phyloP scores from a whole-genome alignment of 2,113 vertebrate species.

The Callionymus lyra region DNA sequence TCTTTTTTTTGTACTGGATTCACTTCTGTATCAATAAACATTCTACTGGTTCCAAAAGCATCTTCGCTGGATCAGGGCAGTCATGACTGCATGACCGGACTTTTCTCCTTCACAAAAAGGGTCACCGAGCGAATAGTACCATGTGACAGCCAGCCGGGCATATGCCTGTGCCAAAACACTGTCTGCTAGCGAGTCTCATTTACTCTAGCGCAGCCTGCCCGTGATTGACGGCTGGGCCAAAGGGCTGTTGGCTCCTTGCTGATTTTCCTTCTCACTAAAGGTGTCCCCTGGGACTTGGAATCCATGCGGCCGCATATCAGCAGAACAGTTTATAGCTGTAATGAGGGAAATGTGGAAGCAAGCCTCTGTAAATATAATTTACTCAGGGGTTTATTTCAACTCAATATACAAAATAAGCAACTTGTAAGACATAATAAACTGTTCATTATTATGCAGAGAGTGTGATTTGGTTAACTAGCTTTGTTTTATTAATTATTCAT shows the following conservation, averaged over 20 bases:
- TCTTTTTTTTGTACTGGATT: too few species aligned
- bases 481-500: constrained; percentile 17
- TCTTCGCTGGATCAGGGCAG: constrained; percentile 17
- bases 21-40: constrained; percentile 22
- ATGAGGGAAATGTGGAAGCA: constrained; percentile 30
- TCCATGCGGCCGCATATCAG: constrained; percentile 48
- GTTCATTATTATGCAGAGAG: neutral
- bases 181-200: constrained; percentile 41
- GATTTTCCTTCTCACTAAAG: constrained; percentile 48
- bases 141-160: constrained; percentile 44
- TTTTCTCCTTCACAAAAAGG: constrained; percentile 25
- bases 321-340: constrained; percentile 43
- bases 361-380: constrained; percentile 4
- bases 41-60: constrained; percentile 12
- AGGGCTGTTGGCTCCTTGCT: constrained; percentile 48
- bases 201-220: constrained; percentile 16
- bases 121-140: constrained; percentile 36
- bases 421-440: neutral
- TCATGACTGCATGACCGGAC: constrained; percentile 21
- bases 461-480: too few species aligned
- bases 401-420: too few species aligned
- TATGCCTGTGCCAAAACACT: constrained; percentile 36
- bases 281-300: constrained; percentile 48
- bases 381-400: too few species aligned
- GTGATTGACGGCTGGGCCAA: constrained; percentile 62